Conservation (phyloP, 2,797 vertebrate genomes). For the Meriones psammophilus region DNA sequence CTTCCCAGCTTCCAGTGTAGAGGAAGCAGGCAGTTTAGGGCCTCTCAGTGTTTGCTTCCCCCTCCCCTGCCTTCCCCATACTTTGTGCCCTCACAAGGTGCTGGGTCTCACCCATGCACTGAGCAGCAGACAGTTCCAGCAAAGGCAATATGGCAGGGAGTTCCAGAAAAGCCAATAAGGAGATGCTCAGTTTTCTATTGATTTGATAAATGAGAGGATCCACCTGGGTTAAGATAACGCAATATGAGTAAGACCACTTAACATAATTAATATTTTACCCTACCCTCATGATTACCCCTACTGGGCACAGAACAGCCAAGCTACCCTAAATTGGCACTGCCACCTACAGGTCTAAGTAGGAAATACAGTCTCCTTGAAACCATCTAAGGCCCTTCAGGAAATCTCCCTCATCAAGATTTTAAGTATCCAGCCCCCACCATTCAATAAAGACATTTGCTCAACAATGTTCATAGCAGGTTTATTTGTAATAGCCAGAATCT, state of each 20-base stretch:
- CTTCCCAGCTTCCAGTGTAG: neutral
- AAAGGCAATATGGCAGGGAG: slow-evolving; percentile 25
- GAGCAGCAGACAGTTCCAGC: neutral
- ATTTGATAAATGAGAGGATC: neutral
- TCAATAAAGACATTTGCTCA: no score
- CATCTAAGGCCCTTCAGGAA: neutral
- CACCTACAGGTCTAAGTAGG: neutral
- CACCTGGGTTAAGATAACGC: neutral
- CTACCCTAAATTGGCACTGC: neutral
- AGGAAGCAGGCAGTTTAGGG: neutral
- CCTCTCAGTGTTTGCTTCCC: neutral
- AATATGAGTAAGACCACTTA: neutral
- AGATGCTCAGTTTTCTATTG: neutral
- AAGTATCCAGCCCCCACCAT: neutral
- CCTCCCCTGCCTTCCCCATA: neutral
- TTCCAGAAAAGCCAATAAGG: slow-evolving; percentile 27
- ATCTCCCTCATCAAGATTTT: neutral
- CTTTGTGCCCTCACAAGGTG: neutral
- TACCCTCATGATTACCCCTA: no score
- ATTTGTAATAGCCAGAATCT: no score
- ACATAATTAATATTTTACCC: neutral
- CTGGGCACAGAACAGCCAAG: neutral
- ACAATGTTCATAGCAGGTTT: no score
- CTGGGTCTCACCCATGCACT: neutral
- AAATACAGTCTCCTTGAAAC: neutral